phyloP scores from a whole-genome alignment of 2,797 vertebrate species.

The Nasua narica region DNA sequence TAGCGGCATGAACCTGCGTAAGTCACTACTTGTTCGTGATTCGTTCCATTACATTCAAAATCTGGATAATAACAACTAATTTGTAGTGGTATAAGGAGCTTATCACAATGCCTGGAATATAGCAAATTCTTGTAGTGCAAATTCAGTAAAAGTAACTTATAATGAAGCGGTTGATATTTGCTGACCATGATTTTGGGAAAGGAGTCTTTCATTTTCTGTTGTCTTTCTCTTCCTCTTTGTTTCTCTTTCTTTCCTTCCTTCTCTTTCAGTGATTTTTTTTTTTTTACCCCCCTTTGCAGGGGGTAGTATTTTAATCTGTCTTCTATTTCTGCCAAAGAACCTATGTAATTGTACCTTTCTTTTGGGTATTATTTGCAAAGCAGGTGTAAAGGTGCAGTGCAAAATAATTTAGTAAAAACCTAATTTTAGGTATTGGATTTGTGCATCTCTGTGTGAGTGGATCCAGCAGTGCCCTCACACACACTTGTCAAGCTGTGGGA shows the following conservation, averaged over 20 bases:
- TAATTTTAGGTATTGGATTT: conserved; percentile 60
- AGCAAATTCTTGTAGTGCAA: background rate
- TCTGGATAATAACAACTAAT: background rate
- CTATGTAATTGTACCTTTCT: conserved; percentile 59
- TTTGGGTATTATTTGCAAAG: conserved; percentile 40
- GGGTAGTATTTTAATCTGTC: background rate
- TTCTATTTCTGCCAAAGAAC: conserved; percentile 47
- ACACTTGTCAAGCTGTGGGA: background rate
- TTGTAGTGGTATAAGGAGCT: background rate
- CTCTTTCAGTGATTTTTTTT: background rate
- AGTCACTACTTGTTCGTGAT: background rate
- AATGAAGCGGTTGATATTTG: background rate
- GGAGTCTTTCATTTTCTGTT: background rate
- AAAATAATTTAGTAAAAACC: conserved; percentile 45
- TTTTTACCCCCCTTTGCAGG: background rate
- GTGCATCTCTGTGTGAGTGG: background rate
- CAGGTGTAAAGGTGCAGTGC: too few relatives aligned
- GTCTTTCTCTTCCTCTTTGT: background rate
- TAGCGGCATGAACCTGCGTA: background rate
- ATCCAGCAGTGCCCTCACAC: background rate
- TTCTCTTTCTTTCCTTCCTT: background rate
- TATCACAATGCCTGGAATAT: background rate
- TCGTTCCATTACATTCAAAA: conserved; percentile 24
- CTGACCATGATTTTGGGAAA: background rate
- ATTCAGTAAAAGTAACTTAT: background rate